Base-by-base conservation (phyloP, 2,888 invertebrate species). In the Arrhopalites spinosus region DNA sequence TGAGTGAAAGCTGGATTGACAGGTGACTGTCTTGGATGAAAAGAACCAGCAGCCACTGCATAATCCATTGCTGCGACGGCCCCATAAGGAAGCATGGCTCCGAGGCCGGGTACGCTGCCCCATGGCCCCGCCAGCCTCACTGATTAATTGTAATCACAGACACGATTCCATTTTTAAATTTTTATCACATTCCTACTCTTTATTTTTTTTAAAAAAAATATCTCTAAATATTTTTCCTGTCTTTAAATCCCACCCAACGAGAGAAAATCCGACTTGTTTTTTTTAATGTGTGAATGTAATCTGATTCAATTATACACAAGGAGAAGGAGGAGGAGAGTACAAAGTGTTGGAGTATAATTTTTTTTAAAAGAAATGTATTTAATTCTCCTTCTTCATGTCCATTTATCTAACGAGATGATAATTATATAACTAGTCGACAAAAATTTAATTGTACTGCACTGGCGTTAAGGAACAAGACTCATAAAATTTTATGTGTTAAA, bases 1-100 rank as follows among this genome's bases (percentile, higher is more conserved):
- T 95, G 94, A 86, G 93, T 92, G 90, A 94, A 95, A 85, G 92
- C 92, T 85, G 94, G 84, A 75, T 83, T 84, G 74, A 83, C 86
- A 81, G 87, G 86, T 82, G 86, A 87, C 84, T 88, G 88, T 75
- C 88, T 85, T 23, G 82, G 80, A 81, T 87, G 88, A 84, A 87
- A 87, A 79, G 86, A 85, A 73, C 81, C 82, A 30, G 83, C 81
- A 43, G 83, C 80, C 71, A 84, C 84, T 73, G 87, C 88, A 85
- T 88, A 88, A 86, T 88, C 88, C 94, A 94, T 94, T 85, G 94
- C 83, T 59, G 81, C 92, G 85, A 94, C 92, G 75, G 84, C 84
- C 75, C 84, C 84, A 81, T 84, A 85, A 63, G 85, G 85, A 77
- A 85, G 80, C 84, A 85, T 85, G 75, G 79, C 80, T 72, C 81